A percentile compares a stretch with the other conserved stretches of the same genome.
These are phyloP conservation scores for Poecilia picta DNA, from an alignment of 2,797 vertebrate species.

Conservation along the genomic window DNA sequence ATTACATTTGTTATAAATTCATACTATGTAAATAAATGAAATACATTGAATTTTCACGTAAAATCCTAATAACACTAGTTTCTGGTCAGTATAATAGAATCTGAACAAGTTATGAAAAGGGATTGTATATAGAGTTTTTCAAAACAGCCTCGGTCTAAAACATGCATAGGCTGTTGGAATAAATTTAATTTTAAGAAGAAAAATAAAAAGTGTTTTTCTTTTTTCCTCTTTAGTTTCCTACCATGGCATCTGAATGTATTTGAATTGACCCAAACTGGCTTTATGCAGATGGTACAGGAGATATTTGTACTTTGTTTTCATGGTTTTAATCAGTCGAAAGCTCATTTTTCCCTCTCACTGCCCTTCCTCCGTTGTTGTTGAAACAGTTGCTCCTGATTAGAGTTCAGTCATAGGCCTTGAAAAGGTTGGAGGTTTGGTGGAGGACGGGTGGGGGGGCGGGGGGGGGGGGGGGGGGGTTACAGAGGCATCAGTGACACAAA, in stretches of 20 bases:
- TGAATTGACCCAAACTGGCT: slow-evolving; percentile 29
- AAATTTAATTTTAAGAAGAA: not conserved
- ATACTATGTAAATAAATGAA: too few relatives aligned
- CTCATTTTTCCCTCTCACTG: slow-evolving; percentile 62
- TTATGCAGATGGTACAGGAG: slow-evolving; percentile 35
- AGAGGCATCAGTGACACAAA: slow-evolving; percentile 81
- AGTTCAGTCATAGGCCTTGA: slow-evolving; percentile 72
- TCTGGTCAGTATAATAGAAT: not conserved
- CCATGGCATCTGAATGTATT: slow-evolving; percentile 21
- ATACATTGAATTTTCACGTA: not conserved
- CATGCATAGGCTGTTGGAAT: not conserved
- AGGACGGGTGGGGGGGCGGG: slow-evolving; percentile 28
- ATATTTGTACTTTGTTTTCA: slow-evolving; percentile 48
- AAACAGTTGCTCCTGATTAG: slow-evolving; percentile 85
- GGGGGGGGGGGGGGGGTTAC: slow-evolving; percentile 56
- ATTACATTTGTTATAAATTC: too few relatives aligned
- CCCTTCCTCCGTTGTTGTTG: slow-evolving; percentile 74
- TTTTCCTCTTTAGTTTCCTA: slow-evolving; percentile 9
- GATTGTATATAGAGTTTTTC: not conserved
- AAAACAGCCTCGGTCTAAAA: not conserved
- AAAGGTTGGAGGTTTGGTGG: slow-evolving; percentile 63
- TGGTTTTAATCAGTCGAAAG: slow-evolving; percentile 45
- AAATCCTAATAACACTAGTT: not conserved
- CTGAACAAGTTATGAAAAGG: not conserved
- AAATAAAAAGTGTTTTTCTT: not conserved